These are phyloP conservation scores for Stegana nigrithorax DNA, from an alignment of 2,888 invertebrate species.

Conservation along the genomic window DNA sequence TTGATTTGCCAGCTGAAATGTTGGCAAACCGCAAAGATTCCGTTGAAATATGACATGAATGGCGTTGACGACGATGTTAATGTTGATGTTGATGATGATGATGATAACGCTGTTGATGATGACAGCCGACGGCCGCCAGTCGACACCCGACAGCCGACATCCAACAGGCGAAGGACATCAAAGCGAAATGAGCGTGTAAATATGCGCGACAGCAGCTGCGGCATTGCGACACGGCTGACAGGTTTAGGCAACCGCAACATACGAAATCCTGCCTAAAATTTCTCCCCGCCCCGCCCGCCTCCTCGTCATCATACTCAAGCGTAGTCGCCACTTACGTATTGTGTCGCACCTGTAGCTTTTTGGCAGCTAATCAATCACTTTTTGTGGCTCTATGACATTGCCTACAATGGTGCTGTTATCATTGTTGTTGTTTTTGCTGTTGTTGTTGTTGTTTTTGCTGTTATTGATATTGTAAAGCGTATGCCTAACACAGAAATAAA, in stretches of 20 bases:
- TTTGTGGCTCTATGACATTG: conserved; percentile 7
- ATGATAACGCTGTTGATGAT: not conserved
- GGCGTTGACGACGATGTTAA: no score
- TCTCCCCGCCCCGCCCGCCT: not conserved
- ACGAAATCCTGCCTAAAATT: not conserved
- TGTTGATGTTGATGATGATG: no score
- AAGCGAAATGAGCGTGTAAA: conserved; percentile 10
- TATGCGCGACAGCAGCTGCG: not conserved
- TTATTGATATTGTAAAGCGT: conserved; percentile 33
- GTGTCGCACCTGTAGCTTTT: not conserved
- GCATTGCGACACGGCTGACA: not conserved
- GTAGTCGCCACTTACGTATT: not conserved
- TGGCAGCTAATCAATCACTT: conserved; percentile 15
- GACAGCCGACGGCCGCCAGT: not conserved
- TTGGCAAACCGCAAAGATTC: not conserved
- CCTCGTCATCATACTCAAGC: no score
- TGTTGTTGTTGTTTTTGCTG: no score
- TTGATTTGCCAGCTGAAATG: not conserved
- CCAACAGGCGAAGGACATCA: not conserved
- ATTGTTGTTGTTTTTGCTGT: no score
- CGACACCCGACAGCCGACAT: no score
- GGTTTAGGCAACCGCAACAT: not conserved
- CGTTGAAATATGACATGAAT: no score
- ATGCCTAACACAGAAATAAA: conserved; percentile 36
- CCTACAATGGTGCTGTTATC: no score